Conservation (phyloP, 2,888 invertebrate species). For the Rhingia campestris region DNA sequence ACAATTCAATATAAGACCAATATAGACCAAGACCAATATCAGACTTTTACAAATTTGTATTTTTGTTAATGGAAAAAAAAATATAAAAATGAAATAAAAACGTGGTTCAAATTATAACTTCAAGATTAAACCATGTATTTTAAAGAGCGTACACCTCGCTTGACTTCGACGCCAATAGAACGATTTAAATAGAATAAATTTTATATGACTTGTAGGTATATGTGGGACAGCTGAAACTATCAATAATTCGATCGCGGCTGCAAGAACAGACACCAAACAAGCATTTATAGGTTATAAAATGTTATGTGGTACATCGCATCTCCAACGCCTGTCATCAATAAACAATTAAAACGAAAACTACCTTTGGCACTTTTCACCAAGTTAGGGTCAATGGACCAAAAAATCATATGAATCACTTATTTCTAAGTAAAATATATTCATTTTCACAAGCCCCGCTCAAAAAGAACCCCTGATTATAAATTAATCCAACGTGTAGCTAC, state of each 20-base stretch:
- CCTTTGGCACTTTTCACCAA: slow-evolving; percentile 26
- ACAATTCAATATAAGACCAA: not conserved
- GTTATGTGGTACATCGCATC: slow-evolving; percentile 52
- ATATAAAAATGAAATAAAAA: slow-evolving; percentile 41
- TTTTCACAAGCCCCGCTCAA: slow-evolving; percentile 12
- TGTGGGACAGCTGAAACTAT: slow-evolving; percentile 40
- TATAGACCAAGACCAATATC: not conserved
- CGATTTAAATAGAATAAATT: slow-evolving; percentile 39
- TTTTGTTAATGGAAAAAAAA: slow-evolving; percentile 6
- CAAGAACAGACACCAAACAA: slow-evolving; percentile 47
- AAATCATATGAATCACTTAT: slow-evolving; percentile 41
- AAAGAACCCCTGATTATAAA: slow-evolving; percentile 51
- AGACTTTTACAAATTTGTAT: not conserved
- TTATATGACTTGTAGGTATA: slow-evolving; percentile 19
- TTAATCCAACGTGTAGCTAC: no score
- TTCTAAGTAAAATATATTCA: slow-evolving; percentile 20
- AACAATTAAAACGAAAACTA: slow-evolving; percentile 41
- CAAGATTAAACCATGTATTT: slow-evolving; percentile 15
- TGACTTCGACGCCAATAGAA: slow-evolving; percentile 18
- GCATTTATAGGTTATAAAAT: slow-evolving; percentile 55
- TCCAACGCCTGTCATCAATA: slow-evolving; percentile 50
- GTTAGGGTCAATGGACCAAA: slow-evolving; percentile 60
- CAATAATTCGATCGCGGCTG: slow-evolving; percentile 21
- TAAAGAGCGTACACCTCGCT: not conserved
- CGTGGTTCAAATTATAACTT: not conserved